Conservation (phyloP, 2,888 invertebrate species). For the Pterostichus madidus region DNA sequence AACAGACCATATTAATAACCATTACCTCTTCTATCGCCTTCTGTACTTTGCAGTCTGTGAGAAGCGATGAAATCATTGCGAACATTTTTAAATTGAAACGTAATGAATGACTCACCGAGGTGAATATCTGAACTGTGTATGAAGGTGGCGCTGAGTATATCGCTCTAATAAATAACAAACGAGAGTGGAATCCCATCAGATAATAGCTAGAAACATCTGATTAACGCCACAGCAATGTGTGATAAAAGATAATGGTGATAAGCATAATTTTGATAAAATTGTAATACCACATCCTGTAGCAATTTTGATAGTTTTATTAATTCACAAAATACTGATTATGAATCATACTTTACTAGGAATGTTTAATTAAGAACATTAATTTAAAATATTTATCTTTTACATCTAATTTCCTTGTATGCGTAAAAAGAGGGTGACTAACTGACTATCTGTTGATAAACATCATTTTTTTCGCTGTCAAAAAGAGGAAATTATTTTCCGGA, state of each 20-base stretch:
- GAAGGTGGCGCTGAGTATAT: constrained; percentile 22
- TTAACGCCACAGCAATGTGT: constrained; percentile 35
- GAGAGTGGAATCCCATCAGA: constrained; percentile 31
- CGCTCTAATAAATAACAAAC: constrained; percentile 19
- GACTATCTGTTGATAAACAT: no score
- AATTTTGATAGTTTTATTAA: not conserved
- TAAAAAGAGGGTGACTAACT: not conserved
- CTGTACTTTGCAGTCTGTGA: constrained; percentile 15
- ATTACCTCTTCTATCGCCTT: constrained; percentile 24
- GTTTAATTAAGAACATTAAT: not conserved
- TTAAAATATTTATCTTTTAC: not conserved
- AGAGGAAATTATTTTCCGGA: no score
- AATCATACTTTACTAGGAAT: not conserved
- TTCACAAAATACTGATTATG: not conserved
- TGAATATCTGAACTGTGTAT: constrained; percentile 32
- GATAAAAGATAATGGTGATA: constrained; percentile 31
- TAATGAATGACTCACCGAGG: constrained; percentile 49
- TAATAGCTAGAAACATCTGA: constrained; percentile 33
- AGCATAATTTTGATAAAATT: constrained; percentile 5
- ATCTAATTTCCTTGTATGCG: not conserved
- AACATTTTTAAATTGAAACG: constrained; percentile 45
- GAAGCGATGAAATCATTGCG: constrained; percentile 51
- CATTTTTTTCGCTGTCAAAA: no score
- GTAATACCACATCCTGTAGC: constrained; percentile 20
- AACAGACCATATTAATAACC: constrained; percentile 18